Evolutionary conservation across 2,113 vertebrate species (phyloP), one percentile per base, ranked within the genome.

Genomic region (Theropithecus gelada): DNA sequence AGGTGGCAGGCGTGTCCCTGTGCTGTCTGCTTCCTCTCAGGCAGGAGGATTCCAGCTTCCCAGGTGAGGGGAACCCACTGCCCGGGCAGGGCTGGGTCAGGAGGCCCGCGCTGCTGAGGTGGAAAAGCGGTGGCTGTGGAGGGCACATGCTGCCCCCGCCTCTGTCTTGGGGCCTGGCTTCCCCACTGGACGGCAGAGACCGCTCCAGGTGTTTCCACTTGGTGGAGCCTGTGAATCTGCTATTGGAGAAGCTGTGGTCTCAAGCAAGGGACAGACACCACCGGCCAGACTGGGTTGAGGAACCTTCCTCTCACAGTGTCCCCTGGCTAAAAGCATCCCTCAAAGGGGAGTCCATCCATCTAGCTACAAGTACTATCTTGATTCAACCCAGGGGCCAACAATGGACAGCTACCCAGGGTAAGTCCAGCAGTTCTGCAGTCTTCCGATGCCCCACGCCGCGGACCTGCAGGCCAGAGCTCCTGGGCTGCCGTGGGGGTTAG

Each of bases 61-160:
- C 3, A 11, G 73, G 9, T 0, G 1, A 22, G 35, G 40, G 6
- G 9, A 13, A 25, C 7, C 64, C 12, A 0, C 30, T 4, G 13
- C 22, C 25, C 27, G 27, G 38, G 40, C 3, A 8, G 17, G 45
- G 72, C 82, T 30, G 16, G 68, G 61, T 70, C 14, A 16, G 48
- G 32, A 5, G 20, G 43, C 17, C 48, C 4, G 12, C 25, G 45
- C 59, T 23, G 13, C 45, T 5, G 8, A 13, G 59, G 23, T 0
- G 22, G 73, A 25, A 38, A 35, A 20, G 30, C 40, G 1, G 3
- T 48, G 43, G 27, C 75, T 48, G 43, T 3, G n/a, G 48, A 0
- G 27, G 23, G 40, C 59, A 38, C 30, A 1, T 32, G 22, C 27
- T 14, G 23, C 55, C 23, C 23, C 45, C 23, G 48, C 73, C 76